Base-by-base conservation (phyloP, 2,888 invertebrate species). In the Merodon equestris region DNA sequence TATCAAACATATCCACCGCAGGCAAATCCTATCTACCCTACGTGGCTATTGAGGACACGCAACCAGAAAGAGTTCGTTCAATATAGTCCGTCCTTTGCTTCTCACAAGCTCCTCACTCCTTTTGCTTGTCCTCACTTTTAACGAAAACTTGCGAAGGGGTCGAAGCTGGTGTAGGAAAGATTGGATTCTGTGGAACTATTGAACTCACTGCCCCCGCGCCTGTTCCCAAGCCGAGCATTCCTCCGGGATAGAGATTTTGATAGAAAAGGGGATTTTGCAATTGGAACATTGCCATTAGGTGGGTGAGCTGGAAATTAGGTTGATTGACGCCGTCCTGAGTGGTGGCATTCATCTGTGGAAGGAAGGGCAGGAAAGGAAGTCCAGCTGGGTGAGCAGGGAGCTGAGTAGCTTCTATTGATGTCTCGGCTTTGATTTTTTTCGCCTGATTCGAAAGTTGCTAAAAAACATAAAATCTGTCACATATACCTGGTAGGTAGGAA, bases 191-290 rank as follows among this genome's bases (percentile, higher is more conserved):
- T 53, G 14, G 81, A 73, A 10, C 81, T 9, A 38, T 9, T 9
- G 27, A 56, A 12, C 13, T 53, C 14, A 18, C 34, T 9, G 60
- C 58, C n/a, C 54, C 42, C 1, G 34, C 12, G 9, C n/a, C 42
- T 4, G 27, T 27, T 42, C 81, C 81, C 58, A 83, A 67, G 1
- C 84, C 82, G 45, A 84, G 82, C 70, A 84, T 82, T 27, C 84
- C 83, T 7, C 84, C 86, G 0, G 88, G 87, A 81, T 88, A 88
- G 7, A 88, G 84, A 79, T 88, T 87, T 66, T 88, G 87, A 83
- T 87, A 88, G 84, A 87, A 88, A 9, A 88, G 85, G 34, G 87
- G 87, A 79, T 87, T 88, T 75, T 87, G 87, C 45, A 87, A 70
- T 74, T 87, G 87, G 56, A 87, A 87, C 18, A 87, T 83, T 1